Evolutionary conservation across 2,113 vertebrate species (phyloP).

Genomic region (Forbesichthys papilliferus): DNA sequence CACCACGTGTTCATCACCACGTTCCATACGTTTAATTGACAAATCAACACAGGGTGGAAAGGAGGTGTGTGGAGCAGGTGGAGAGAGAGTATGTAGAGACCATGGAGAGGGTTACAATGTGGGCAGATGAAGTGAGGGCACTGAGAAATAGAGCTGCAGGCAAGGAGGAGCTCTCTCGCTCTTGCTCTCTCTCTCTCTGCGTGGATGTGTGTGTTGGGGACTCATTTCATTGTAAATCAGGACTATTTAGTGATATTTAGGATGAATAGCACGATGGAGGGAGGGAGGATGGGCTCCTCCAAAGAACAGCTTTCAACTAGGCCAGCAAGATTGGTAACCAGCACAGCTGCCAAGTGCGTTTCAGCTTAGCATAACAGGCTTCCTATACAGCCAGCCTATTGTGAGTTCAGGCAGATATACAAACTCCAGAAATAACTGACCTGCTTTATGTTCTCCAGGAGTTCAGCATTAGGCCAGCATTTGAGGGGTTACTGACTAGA

Average conservation of each 20-base stretch:
- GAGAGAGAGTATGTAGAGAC: conserved; percentile 19
- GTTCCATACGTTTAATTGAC: conserved; percentile 59
- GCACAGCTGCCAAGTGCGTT: background rate
- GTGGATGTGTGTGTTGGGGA: too few species aligned
- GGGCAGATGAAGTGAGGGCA: conserved; percentile 5
- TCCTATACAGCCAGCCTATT: background rate
- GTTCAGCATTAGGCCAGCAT: conserved; percentile 20
- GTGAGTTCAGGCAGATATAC: conserved; percentile 10
- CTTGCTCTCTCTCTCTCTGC: too few species aligned
- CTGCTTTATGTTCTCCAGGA: conserved; percentile 16
- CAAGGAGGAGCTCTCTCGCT: background rate
- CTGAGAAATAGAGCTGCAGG: conserved; percentile 39
- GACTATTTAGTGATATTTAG: too few species aligned
- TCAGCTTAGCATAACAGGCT: too few species aligned
- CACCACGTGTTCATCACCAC: conserved; percentile 45
- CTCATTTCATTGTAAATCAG: too few species aligned
- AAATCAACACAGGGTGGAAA: conserved; percentile 4
- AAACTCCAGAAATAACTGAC: conserved; percentile 29
- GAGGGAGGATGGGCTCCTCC: too few species aligned
- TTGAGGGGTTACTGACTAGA: conserved; percentile 31
- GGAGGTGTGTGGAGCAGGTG: conserved; percentile 7
- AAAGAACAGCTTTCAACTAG: too few species aligned
- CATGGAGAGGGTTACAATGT: background rate
- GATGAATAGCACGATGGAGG: conserved; percentile 12
- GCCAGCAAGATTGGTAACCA: too few species aligned